Conservation (phyloP, 2,113 vertebrate species). For the Pheucticus melanocephalus region DNA sequence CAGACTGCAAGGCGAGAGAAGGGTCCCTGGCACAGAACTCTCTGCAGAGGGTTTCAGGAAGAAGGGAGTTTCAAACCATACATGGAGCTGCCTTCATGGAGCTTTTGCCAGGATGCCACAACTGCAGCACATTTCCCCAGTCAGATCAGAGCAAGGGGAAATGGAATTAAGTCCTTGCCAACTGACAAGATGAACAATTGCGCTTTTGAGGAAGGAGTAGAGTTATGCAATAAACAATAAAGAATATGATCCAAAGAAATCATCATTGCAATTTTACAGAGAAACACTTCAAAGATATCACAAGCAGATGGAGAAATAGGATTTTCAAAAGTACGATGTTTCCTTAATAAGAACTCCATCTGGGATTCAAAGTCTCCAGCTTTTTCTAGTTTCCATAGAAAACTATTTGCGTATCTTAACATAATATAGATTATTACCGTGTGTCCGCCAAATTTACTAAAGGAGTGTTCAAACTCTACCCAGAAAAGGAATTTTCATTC, state of each 20-base stretch:
- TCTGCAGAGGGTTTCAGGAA: background rate
- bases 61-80: background rate
- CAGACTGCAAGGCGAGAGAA: background rate
- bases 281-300: background rate
- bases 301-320: conserved; percentile 50
- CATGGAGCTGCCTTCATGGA: background rate
- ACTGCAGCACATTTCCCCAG: background rate
- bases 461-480: background rate
- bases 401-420: conserved; percentile 42
- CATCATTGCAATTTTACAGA: background rate
- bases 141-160: background rate
- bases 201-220: background rate
- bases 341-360: conserved; percentile 63
- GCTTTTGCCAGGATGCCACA: background rate
- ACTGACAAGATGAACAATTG: background rate
- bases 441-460: background rate
- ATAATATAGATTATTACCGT: background rate
- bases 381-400: conserved; percentile 56
- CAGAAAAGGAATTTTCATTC: background rate
- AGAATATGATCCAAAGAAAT: background rate
- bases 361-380: conserved; percentile 22
- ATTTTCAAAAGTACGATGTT: background rate
- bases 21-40: background rate
- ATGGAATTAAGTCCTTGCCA: background rate
- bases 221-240: background rate